Evolutionary conservation across 1,140 invertebrate genomes (phyloP), one percentile per base, ranked within the genome.

Genomic region (Pissodes strobi): DNA sequence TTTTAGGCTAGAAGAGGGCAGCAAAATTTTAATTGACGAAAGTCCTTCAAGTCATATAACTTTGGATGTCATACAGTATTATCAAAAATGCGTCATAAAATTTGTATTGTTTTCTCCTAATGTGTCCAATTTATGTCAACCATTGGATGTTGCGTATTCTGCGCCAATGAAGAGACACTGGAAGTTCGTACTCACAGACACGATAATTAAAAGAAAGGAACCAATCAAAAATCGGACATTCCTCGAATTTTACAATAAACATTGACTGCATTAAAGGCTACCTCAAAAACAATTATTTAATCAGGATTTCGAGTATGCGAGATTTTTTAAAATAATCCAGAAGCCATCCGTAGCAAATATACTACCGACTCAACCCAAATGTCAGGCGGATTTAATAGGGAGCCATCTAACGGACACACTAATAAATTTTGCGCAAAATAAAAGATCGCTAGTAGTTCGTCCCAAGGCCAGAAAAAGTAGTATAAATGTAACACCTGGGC

Each of bases 201-300:
- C 22, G 34, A 57, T 39, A 57, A 15, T 51, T 8, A 38, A 38
- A 55, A 55, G 17, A 55, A 55, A 17, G 27, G 52, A 23, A 13
- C 27, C 52, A 13, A n/a, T 55, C 52, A 55, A 21, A 55, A 55
- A 37, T 55, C 52, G 1, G 52, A 55, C 17, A 37, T 55, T 38
- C 52, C 27, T 5, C 12, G 9, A 37, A 5, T 55, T 2, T 17
- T 55, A 55, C 2, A 17, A 23, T 2, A 1, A 23, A n/a, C n/a
- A n/a, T n/a, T n/a, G n/a, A 51, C 1, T 51, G 21, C 1, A 3
- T 2, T 51, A 1, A 1, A 51, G 13, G 48, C 19, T 23, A 2
- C 21, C 1, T 51, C 48, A 2, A 4, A 3, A 2, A 21, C 1
- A 51, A 51, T 22, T 51, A 51, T 51, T 27, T 27, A 22, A 5